These are phyloP conservation scores for Oplegnathus fasciatus DNA, from an alignment of 2,113 vertebrate species.

Conservation along the genomic window DNA sequence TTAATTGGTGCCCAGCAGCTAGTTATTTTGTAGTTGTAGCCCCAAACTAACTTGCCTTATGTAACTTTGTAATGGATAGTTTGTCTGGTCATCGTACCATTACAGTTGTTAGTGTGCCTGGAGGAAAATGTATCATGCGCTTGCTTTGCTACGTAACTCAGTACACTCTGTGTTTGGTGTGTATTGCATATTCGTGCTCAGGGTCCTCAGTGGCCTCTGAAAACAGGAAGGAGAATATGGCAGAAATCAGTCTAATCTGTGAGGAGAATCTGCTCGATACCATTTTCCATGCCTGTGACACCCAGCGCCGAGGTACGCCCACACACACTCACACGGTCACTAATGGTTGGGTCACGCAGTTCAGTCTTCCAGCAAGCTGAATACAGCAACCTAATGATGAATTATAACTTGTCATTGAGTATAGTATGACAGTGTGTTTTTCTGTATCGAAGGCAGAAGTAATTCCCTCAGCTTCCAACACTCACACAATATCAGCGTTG, in stretches of 20 bases:
- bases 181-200: constrained; percentile 25
- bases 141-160: not conserved
- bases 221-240: constrained; percentile 67
- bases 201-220: constrained; percentile 64
- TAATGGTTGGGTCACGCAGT: not conserved
- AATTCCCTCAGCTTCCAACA: not conserved
- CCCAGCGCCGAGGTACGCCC: constrained; percentile 85
- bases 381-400: not conserved
- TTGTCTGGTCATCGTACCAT: not conserved
- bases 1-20: not conserved
- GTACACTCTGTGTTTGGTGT: constrained; percentile 12
- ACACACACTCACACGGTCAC: not conserved
- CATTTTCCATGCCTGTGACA: constrained; percentile 90
- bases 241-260: constrained; percentile 84
- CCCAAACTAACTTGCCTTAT: not conserved
- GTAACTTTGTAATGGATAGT: not conserved
- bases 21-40: not conserved
- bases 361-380: not conserved
- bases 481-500: not conserved
- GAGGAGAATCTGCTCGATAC: constrained; percentile 91
- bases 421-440: not conserved
- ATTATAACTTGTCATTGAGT: not conserved
- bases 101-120: constrained; percentile 14
- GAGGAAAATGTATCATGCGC: constrained; percentile 64
- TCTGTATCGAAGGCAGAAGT: not conserved